Evolutionary conservation across 2,797 vertebrate species (phyloP), one percentile per base, ranked within the genome.

Genomic region (Danionella dracula): DNA sequence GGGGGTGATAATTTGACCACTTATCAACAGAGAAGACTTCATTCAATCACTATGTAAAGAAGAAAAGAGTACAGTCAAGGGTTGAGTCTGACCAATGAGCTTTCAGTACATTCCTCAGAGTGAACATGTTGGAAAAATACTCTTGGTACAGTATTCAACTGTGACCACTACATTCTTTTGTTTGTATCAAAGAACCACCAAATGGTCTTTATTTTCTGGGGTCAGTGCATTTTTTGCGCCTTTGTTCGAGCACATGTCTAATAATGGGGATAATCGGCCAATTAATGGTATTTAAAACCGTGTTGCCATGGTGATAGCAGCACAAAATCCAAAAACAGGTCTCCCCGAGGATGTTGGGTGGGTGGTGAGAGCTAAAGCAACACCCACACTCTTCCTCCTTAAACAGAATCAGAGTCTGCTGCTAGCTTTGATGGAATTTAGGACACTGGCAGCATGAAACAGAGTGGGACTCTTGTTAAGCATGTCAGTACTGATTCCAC

Each of bases 211-310:
- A 61, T 74, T 70, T 78, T 72, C 54, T 67, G 73, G 74, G 56
- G 53, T 68, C 75, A 27, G 57, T 35, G 67, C 61, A 64, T 58
- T 69, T 68, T 60, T 67, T 42, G 10, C 9, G 16, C 57, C 56
- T 72, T 67, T 79, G 77, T 81, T 67, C 71, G 68, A 61, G 68
- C 72, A 53, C 58, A 54, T 57, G 54, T 72, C 79, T 83, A 83
- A 80, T 84, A 87, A 84, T 82, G 85, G 77, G 41, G 69, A 82
- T 80, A 46, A 79, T 82, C 78, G 78, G 75, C 79, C 79, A 76
- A 83, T 73, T 81, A 72, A 76, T 79, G 76, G 77, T 80, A 79
- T 82, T 82, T 77, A 78, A 78, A 72, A 71, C 40, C 42, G 64
- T 5, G 79, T 87, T 85, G 78, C 86, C 73, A 82, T 84, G 81